Percentiles rank a stretch among this genome's conserved stretches.
phyloP scores from a whole-genome alignment of 2,888 invertebrate genomes.

The Serrognathus titanus region DNA sequence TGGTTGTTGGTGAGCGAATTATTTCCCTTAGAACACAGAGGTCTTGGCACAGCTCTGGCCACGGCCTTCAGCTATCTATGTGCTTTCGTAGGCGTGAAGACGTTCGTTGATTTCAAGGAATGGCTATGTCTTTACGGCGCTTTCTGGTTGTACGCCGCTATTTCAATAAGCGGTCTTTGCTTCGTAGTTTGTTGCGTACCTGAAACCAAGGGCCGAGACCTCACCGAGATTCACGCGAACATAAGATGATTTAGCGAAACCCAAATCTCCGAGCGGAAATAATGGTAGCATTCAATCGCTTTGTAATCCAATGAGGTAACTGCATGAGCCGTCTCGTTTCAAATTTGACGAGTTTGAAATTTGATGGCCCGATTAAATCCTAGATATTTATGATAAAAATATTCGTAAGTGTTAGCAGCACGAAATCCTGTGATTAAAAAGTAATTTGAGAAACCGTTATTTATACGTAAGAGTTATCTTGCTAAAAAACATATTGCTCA shows the following conservation, averaged over 20 bases:
- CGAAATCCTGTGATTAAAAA: no score
- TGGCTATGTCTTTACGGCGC: slow-evolving; percentile 75
- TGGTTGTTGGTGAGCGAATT: slow-evolving; percentile 81
- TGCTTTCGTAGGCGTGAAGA: slow-evolving; percentile 82
- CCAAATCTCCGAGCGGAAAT: no score
- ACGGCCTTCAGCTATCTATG: slow-evolving; percentile 84
- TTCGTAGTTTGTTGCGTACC: slow-evolving; percentile 85
- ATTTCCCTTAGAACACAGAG: slow-evolving; percentile 78
- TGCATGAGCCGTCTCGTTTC: no score
- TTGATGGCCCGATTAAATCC: no score
- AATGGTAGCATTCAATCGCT: no score
- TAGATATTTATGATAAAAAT: no score
- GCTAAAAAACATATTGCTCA: no score
- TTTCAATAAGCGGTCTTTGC: slow-evolving; percentile 76
- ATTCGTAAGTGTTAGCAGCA: no score
- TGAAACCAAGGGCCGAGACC: slow-evolving; percentile 85
- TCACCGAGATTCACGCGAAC: slow-evolving; percentile 82
- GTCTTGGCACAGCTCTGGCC: slow-evolving; percentile 83
- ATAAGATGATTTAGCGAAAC: slow-evolving; percentile 34
- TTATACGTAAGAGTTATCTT: no score
- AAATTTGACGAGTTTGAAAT: no score
- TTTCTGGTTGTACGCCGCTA: slow-evolving; percentile 84
- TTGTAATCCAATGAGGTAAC: no score
- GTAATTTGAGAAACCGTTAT: no score
- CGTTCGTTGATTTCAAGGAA: slow-evolving; percentile 78